These are phyloP conservation scores for Nephrotoma appendiculata DNA, from an alignment of 2,888 invertebrate species.

Conservation along the genomic window DNA sequence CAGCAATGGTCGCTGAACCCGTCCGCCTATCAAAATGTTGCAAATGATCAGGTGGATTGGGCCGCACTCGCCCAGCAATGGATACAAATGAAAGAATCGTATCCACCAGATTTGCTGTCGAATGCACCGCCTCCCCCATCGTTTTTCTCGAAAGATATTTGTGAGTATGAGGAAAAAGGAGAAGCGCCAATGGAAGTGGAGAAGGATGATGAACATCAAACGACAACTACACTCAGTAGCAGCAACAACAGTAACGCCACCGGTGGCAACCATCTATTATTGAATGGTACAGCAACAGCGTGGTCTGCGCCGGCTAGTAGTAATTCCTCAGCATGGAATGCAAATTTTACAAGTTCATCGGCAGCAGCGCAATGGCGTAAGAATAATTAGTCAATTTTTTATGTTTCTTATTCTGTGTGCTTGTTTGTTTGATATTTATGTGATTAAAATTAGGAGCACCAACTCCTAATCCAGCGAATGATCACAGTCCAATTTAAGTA, in stretches of 20 bases:
- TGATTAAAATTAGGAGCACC: too few species aligned
- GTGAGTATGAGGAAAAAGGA: slow-evolving; percentile 50
- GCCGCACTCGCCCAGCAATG: slow-evolving; percentile 93
- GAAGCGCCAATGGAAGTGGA: slow-evolving; percentile 84
- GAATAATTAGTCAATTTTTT: background rate
- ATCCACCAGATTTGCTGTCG: slow-evolving; percentile 24
- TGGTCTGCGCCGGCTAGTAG: background rate
- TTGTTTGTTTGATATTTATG: too few species aligned
- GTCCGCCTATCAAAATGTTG: slow-evolving; percentile 62
- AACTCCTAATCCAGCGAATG: too few species aligned
- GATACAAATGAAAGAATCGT: slow-evolving; percentile 87
- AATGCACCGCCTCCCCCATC: slow-evolving; percentile 42
- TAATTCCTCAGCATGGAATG: background rate
- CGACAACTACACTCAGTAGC: background rate
- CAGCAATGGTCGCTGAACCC: slow-evolving; percentile 8
- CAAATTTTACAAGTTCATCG: background rate
- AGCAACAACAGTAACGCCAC: background rate
- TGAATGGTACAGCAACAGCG: background rate
- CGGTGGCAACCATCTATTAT: background rate
- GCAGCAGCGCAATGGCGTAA: background rate
- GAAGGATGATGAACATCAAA: slow-evolving; percentile 39
- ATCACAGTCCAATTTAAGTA: too few species aligned
- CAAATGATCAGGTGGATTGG: slow-evolving; percentile 87
- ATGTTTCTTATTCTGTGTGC: too few species aligned
- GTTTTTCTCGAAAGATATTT: slow-evolving; percentile 16